A percentile compares a stretch with the other conserved stretches of the same genome.
Evolutionary conservation across 2,888 invertebrate species (phyloP).

Genomic region (Chrysina gloriosa): DNA sequence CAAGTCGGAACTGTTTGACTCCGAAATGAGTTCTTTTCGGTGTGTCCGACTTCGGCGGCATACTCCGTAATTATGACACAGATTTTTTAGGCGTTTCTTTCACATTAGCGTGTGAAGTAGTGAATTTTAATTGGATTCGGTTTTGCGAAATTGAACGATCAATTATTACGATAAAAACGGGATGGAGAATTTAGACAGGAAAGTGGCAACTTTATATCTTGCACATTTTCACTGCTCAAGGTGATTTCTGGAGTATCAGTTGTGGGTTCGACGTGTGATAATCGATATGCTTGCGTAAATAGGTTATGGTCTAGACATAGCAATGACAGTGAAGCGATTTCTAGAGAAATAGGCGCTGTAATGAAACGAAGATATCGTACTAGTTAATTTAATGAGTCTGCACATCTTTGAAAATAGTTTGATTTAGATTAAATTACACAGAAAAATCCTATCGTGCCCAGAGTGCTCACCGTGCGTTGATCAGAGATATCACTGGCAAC

Average conservation of each 20-base stretch:
- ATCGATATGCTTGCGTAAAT: neutral
- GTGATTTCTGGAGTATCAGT: neutral
- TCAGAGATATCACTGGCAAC: no score
- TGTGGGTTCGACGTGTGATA: neutral
- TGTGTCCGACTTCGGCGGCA: no score
- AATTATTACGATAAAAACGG: neutral
- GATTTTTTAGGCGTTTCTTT: no score
- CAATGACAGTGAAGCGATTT: neutral
- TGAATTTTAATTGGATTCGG: neutral
- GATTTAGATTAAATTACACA: no score
- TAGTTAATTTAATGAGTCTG: no score
- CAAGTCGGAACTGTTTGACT: neutral
- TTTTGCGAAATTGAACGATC: neutral
- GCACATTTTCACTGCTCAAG: neutral
- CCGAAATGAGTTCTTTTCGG: neutral
- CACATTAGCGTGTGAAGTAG: no score
- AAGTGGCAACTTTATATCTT: neutral
- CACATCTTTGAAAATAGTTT: no score
- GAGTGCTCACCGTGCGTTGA: no score
- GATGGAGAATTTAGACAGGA: neutral
- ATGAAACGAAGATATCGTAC: no score
- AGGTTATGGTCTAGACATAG: neutral
- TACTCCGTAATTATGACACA: no score
- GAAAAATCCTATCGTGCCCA: no score
- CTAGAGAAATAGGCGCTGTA: no score